phyloP scores from a whole-genome alignment of 1,140 invertebrate genomes.

The Augochlora pura region DNA sequence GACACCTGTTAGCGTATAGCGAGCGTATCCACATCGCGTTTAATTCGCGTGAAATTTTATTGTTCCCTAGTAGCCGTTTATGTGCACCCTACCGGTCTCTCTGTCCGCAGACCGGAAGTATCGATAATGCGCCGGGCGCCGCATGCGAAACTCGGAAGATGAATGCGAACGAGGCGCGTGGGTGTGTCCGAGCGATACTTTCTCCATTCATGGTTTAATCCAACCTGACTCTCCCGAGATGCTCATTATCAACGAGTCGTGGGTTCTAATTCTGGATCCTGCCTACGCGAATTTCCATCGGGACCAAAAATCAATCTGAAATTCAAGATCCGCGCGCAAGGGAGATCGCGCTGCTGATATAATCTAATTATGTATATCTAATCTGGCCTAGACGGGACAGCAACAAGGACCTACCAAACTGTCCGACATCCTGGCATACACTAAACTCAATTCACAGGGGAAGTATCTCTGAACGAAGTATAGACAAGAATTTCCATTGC shows the following conservation, averaged over 20 bases:
- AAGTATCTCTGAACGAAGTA: too few species aligned
- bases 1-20: constrained; percentile 25
- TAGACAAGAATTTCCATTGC: too few species aligned
- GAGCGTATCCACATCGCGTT: neutral
- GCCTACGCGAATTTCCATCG: too few species aligned
- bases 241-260: neutral
- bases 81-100: neutral
- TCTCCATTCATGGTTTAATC: constrained; percentile 19
- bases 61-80: constrained; percentile 6
- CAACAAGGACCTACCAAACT: too few species aligned
- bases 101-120: constrained; percentile 42
- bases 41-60: constrained; percentile 35
- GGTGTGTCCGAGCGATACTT: constrained; percentile 31
- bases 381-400: too few species aligned
- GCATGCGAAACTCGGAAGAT: constrained; percentile 38
- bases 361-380: too few species aligned
- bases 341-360: too few species aligned
- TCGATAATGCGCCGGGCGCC: constrained; percentile 19
- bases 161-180: constrained; percentile 55
- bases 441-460: too few species aligned
- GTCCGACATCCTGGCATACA: too few species aligned
- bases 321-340: too few species aligned
- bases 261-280: too few species aligned
- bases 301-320: too few species aligned
- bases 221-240: constrained; percentile 19